A percentile compares a stretch with the other conserved stretches of the same genome.
Evolutionary conservation across 2,888 invertebrate species (phyloP).

Genomic region (Cosmorhoe ocellata): DNA sequence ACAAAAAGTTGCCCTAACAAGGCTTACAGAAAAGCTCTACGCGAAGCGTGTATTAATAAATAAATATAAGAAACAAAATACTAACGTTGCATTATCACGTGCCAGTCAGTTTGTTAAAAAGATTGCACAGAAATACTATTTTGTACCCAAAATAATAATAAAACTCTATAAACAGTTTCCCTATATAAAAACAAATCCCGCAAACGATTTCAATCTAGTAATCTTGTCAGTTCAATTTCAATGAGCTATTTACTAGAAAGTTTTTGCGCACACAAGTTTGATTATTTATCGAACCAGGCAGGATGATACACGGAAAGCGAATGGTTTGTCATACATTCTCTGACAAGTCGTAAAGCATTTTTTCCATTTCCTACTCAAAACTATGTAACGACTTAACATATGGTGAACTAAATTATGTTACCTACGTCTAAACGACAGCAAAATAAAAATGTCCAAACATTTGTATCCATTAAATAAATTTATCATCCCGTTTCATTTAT

Average conservation of each 20-base stretch:
- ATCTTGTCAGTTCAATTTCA: conserved; percentile 44
- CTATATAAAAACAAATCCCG: too few relatives aligned
- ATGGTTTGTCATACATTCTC: conserved; percentile 69
- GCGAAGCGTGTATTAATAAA: too few relatives aligned
- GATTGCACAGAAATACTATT: too few relatives aligned
- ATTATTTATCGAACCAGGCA: conserved; percentile 50
- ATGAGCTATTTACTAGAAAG: conserved; percentile 50
- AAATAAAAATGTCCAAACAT: conserved; percentile 83
- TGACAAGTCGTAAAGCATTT: conserved; percentile 78
- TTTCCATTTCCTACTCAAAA: conserved; percentile 75
- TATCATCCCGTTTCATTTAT: conserved; percentile 78
- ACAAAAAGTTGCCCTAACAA: too few relatives aligned
- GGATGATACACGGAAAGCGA: conserved; percentile 57
- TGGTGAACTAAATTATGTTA: conserved; percentile 81
- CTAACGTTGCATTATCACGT: too few relatives aligned
- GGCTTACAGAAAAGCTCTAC: too few relatives aligned
- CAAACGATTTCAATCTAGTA: too few relatives aligned
- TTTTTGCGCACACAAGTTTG: conserved; percentile 49
- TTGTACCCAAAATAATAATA: too few relatives aligned
- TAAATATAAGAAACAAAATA: too few relatives aligned
- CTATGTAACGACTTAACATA: conserved; percentile 74
- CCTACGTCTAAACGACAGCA: conserved; percentile 78
- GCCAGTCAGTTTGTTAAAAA: too few relatives aligned
- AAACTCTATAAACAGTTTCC: too few relatives aligned
- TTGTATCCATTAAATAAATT: conserved; percentile 83